Conservation (phyloP, 2,797 vertebrate species). For the Dermochelys coriacea region DNA sequence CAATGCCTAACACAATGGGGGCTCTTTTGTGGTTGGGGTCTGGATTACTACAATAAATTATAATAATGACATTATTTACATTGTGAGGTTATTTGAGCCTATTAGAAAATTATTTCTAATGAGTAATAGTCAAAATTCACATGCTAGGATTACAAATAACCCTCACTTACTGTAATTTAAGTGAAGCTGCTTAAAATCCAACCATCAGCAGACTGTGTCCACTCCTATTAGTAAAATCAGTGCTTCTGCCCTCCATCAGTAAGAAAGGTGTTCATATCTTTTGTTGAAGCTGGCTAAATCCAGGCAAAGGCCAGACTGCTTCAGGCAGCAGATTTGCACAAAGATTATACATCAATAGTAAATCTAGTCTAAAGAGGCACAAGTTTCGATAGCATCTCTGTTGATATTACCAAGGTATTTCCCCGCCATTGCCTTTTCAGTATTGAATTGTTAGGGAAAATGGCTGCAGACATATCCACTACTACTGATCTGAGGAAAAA, state of each 20-base stretch:
- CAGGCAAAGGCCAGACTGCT: constrained; percentile 86
- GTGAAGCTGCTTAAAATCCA: constrained; percentile 85
- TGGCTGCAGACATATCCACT: constrained; percentile 15
- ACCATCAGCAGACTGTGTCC: constrained; percentile 84
- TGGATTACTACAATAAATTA: not conserved
- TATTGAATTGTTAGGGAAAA: constrained; percentile 62
- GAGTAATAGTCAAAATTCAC: constrained; percentile 45
- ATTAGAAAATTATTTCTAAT: not conserved
- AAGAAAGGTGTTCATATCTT: constrained; percentile 85
- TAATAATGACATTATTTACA: not conserved
- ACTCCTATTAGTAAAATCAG: constrained; percentile 79
- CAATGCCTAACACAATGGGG: no score
- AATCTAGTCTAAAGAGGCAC: constrained; percentile 79
- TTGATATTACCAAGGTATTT: constrained; percentile 83
- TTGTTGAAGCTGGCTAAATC: constrained; percentile 83
- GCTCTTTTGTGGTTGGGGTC: not conserved
- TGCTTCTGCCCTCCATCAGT: constrained; percentile 76
- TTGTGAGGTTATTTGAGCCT: not conserved
- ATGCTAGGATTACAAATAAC: constrained; percentile 24
- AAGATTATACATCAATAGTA: constrained; percentile 85
- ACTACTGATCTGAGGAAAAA: constrained; percentile 16
- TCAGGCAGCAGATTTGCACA: constrained; percentile 84
- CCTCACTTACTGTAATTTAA: constrained; percentile 60
- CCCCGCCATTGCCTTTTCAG: constrained; percentile 81
- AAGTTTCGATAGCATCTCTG: constrained; percentile 77